A percentile compares a stretch with the other conserved stretches of the same genome.
These are phyloP conservation scores for Lutjanus erythropterus DNA, from an alignment of 2,113 vertebrate species.

Conservation along the genomic window DNA sequence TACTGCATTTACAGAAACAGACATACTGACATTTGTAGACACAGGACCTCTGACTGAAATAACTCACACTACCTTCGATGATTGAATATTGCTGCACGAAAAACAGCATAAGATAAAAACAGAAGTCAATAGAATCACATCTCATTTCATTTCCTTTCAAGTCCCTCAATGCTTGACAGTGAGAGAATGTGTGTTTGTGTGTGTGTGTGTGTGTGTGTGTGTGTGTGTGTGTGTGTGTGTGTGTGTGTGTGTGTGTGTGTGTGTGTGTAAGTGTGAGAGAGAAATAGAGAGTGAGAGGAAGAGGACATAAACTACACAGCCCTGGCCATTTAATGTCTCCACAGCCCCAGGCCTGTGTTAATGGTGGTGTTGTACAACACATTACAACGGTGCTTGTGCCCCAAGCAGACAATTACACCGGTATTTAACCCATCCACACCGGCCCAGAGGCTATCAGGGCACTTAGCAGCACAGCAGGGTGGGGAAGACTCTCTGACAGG, in stretches of 20 bases:
- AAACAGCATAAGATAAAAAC: neutral
- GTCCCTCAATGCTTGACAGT: slow-evolving; percentile 24
- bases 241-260: neutral
- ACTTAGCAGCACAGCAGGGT: slow-evolving; percentile 84
- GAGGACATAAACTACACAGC: slow-evolving; percentile 81
- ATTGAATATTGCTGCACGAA: neutral
- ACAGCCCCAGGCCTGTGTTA: slow-evolving; percentile 90
- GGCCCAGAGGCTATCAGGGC: slow-evolving; percentile 82
- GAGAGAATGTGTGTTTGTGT: neutral
- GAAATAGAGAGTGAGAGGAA: slow-evolving; percentile 52
- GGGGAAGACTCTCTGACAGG: slow-evolving; percentile 85
- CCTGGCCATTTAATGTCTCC: slow-evolving; percentile 82
- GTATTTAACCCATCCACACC: slow-evolving; percentile 93
- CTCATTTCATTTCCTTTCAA: neutral
- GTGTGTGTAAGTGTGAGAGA: slow-evolving; percentile 35
- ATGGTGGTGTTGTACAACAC: slow-evolving; percentile 93
- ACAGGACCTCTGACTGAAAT: no score
- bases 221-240: slow-evolving; percentile 19
- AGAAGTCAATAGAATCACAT: neutral
- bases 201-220: neutral
- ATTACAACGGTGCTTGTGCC: slow-evolving; percentile 83
- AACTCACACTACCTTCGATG: neutral
- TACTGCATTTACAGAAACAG: neutral
- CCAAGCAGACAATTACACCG: slow-evolving; percentile 90
- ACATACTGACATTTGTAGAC: no score